These are phyloP conservation scores for Lasioglossum malachurum DNA, from an alignment of 2,888 invertebrate genomes.

Conservation along the genomic window DNA sequence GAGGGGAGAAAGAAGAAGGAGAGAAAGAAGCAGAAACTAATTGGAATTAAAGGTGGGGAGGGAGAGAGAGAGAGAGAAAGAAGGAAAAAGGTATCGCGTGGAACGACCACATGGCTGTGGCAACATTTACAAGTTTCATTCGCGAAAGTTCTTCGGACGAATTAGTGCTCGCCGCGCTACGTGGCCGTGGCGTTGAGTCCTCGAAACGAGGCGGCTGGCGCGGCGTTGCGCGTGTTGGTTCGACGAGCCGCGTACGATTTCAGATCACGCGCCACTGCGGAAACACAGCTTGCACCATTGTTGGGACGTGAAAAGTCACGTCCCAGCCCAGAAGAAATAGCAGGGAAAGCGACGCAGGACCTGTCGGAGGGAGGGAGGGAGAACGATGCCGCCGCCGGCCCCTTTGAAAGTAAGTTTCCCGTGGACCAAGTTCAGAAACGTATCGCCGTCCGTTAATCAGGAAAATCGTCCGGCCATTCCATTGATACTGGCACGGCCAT, in stretches of 20 bases:
- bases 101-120: neutral
- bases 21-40: neutral
- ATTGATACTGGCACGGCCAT: slow-evolving; percentile 21
- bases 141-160: slow-evolving; percentile 48
- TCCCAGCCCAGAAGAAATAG: slow-evolving; percentile 39
- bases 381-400: neutral
- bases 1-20: neutral
- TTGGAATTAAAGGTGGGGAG: neutral
- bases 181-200: slow-evolving; percentile 38
- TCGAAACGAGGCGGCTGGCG: slow-evolving; percentile 11
- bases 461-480: slow-evolving; percentile 37
- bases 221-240: neutral
- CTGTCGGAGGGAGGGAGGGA: neutral
- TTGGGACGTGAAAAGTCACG: slow-evolving; percentile 63
- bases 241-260: slow-evolving; percentile 42
- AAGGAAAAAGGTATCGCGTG: slow-evolving; percentile 9
- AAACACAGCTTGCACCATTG: slow-evolving; percentile 66
- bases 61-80: neutral
- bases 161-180: slow-evolving; percentile 47
- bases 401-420: slow-evolving; percentile 19
- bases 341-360: slow-evolving; percentile 35
- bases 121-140: slow-evolving; percentile 21
- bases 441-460: slow-evolving; percentile 49
- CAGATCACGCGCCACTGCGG: slow-evolving; percentile 64
- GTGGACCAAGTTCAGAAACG: slow-evolving; percentile 28